Percentiles rank a stretch among this genome's conserved stretches.
These are phyloP conservation scores for Anabacerthia variegaticeps DNA, from an alignment of 2,797 vertebrate species.

Conservation along the genomic window DNA sequence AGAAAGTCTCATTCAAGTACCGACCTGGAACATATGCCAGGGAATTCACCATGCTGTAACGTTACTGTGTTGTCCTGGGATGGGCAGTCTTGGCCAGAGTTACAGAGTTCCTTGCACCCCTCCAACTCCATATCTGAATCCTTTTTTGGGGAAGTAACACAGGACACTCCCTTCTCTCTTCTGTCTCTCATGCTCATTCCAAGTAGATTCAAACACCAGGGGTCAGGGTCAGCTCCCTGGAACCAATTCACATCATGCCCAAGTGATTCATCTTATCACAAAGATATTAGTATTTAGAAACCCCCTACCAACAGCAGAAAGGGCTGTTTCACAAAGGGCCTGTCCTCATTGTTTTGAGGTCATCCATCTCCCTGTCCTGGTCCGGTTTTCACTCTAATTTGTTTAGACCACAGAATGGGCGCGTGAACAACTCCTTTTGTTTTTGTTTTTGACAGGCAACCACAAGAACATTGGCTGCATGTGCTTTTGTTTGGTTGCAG, in stretches of 20 bases:
- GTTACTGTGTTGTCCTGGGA: background rate
- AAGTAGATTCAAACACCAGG: background rate
- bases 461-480: slow-evolving; percentile 47
- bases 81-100: background rate
- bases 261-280: background rate
- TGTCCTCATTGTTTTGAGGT: slow-evolving; percentile 32
- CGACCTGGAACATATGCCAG: background rate
- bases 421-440: slow-evolving; percentile 8
- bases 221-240: background rate
- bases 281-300: background rate
- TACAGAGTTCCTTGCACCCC: background rate
- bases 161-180: background rate
- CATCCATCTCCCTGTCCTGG: slow-evolving; percentile 40
- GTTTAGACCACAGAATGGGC: slow-evolving; percentile 43
- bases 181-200: background rate
- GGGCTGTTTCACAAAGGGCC: background rate
- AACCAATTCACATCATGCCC: background rate
- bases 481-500: slow-evolving; percentile 55
- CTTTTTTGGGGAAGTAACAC: background rate
- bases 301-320: slow-evolving; percentile 3
- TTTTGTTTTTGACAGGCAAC: slow-evolving; percentile 23
- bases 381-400: slow-evolving; percentile 55
- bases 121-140: background rate
- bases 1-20: background rate
- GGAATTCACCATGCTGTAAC: background rate